Base-by-base conservation (phyloP, 1,140 invertebrate genomes). In the Homarus americanus region DNA sequence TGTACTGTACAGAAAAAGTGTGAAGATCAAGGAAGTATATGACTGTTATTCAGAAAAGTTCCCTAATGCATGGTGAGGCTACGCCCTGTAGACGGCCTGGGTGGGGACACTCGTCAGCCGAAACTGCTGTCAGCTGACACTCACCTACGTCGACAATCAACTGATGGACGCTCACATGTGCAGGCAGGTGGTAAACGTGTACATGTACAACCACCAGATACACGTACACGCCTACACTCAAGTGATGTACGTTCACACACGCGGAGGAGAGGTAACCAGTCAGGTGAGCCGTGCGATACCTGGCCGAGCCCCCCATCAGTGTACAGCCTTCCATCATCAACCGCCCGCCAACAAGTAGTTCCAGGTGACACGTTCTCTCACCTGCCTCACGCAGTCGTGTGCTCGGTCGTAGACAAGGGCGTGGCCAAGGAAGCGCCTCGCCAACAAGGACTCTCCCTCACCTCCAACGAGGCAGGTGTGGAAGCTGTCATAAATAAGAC, bases 61-160 rank as follows among this genome's bases (percentile, higher is more conserved):
- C 4, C 63, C 63, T 69, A 69, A 69, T 69, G 63, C 63, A 69
- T 69, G 63, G 63, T 69, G 63, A 69, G 32, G 63, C n/a, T 69
- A 69, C 63, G 63, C 5, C 24, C 63, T 69, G 63, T 69, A 69
- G 63, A 69, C 63, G 63, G 63, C 63, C 5, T 20, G n/a, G n/a
- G n/a, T 69, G 63, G 24, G n/a, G 63, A 69, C n/a, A 32, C 63
- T 32, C n/a, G 63, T 69, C 63, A 69, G n/a, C 2, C 24, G 2
- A 69, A 69, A 69, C 63, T 28, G 63, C 63, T 28, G 5, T 69
- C 63, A 69, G 63, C 63, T 69, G 63, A 69, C 63, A 69, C 63
- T 28, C 63, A 69, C 4, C 63, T 4, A 69, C 63, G n/a, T n/a
- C 63, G 7, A 24, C 53, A 24, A 2, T 5, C 53, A 28, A 7